Evolutionary conservation across 2,797 vertebrate genomes (phyloP).

Genomic region (Bufotes viridis): DNA sequence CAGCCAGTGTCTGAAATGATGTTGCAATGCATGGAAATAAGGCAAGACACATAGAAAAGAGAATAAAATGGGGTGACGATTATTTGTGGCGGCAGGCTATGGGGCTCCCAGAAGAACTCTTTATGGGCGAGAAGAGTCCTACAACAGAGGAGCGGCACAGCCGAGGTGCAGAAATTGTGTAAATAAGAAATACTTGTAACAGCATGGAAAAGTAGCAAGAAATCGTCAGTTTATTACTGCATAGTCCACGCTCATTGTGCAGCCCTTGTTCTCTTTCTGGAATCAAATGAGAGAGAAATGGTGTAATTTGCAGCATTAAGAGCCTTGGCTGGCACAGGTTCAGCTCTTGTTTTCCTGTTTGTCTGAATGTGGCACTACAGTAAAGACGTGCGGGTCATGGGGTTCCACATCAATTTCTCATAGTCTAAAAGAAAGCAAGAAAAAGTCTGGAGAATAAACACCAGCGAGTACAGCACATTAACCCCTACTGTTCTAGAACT

Average conservation of each 20-base stretch:
- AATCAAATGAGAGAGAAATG: slow-evolving; percentile 10
- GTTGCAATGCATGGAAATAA: background rate
- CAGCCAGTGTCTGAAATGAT: background rate
- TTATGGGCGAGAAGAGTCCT: background rate
- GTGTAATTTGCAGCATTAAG: slow-evolving; percentile 25
- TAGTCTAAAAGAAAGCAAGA: background rate
- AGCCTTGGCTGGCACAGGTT: background rate
- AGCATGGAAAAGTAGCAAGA: slow-evolving; percentile 5
- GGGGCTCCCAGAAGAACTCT: background rate
- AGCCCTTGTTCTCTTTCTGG: background rate
- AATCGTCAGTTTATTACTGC: background rate
- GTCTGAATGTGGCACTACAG: background rate
- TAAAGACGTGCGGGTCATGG: background rate
- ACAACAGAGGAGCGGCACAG: background rate
- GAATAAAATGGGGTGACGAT: background rate
- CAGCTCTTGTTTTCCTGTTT: slow-evolving; percentile 8
- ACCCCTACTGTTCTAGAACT: background rate
- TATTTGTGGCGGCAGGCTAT: background rate
- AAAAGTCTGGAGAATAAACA: background rate
- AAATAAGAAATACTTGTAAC: background rate
- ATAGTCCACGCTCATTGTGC: background rate
- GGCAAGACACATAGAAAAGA: background rate
- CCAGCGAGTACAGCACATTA: background rate
- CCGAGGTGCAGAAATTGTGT: background rate
- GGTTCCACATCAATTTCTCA: background rate